Percentiles rank a stretch among this genome's conserved stretches.
phyloP scores from a whole-genome alignment of 2,888 invertebrate genomes.

The Latrodectus hesperus region DNA sequence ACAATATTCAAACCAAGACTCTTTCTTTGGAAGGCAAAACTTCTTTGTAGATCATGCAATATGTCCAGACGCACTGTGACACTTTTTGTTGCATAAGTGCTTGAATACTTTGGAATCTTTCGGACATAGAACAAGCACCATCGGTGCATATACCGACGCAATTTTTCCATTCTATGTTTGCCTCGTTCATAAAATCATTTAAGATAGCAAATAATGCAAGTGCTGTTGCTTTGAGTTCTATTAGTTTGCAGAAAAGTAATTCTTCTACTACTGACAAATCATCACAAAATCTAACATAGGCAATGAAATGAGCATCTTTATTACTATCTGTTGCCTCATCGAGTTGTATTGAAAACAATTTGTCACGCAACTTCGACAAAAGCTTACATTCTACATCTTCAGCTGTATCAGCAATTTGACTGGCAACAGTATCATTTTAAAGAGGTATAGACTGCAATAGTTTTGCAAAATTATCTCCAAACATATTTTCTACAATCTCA shows the following conservation, averaged over 20 bases:
- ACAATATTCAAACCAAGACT: no score
- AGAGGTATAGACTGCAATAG: conserved; percentile 26
- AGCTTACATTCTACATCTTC: conserved; percentile 55
- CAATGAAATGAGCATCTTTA: conserved; percentile 38
- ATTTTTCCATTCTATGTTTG: conserved; percentile 53
- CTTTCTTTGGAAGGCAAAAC: no score
- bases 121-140: conserved; percentile 56
- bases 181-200: conserved; percentile 42
- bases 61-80: no score
- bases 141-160: conserved; percentile 58
- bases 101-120: no score
- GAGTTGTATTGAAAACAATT: conserved; percentile 30
- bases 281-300: conserved; percentile 42
- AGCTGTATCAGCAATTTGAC: conserved; percentile 55
- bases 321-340: conserved; percentile 33
- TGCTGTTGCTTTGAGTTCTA: conserved; percentile 38
- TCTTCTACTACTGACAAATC: conserved; percentile 36
- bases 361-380: conserved; percentile 53
- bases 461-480: conserved; percentile 25
- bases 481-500: conserved; percentile 55
- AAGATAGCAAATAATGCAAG: conserved; percentile 23
- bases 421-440: conserved; percentile 52
- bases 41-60: no score
- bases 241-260: conserved; percentile 33
- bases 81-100: no score